These are phyloP conservation scores for Eristalinus aeneus DNA, from an alignment of 2,888 invertebrate genomes.

Conservation along the genomic window DNA sequence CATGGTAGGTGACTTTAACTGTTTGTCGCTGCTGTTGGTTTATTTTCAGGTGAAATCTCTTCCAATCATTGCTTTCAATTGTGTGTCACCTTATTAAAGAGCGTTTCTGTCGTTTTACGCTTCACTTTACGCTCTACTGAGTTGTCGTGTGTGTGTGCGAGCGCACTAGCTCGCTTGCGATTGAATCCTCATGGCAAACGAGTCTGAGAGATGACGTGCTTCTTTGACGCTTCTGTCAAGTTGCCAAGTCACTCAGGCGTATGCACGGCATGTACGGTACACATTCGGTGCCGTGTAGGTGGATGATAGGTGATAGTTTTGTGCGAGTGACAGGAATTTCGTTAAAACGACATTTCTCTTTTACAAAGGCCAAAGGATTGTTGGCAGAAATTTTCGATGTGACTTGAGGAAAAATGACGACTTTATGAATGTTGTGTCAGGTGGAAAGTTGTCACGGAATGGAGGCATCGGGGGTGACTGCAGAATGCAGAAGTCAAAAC, in stretches of 20 bases:
- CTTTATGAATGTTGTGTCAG: not conserved
- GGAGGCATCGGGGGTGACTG: not conserved
- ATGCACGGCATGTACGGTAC: not conserved
- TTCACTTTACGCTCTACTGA: constrained; percentile 53
- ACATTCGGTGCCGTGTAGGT: constrained; percentile 14
- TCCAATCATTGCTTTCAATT: constrained; percentile 64
- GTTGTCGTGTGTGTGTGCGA: constrained; percentile 8
- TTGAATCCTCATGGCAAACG: constrained; percentile 50
- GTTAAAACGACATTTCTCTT: constrained; percentile 41
- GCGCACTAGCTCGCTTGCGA: not conserved
- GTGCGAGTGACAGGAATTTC: constrained; percentile 55
- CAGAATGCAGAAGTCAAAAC: not conserved
- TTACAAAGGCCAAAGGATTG: constrained; percentile 28
- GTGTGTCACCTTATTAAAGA: constrained; percentile 62
- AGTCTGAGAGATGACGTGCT: constrained; percentile 53
- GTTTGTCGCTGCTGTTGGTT: constrained; percentile 21
- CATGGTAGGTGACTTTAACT: constrained; percentile 47
- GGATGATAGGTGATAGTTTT: constrained; percentile 54
- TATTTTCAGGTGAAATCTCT: constrained; percentile 59
- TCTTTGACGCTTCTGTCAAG: constrained; percentile 52
- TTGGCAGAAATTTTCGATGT: not conserved
- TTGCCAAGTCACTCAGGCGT: constrained; percentile 27
- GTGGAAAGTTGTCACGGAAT: not conserved
- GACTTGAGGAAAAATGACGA: not conserved
- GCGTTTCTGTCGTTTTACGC: constrained; percentile 53